These are phyloP conservation scores for Acleris emargana DNA, from an alignment of 2,888 invertebrate genomes.

Conservation along the genomic window DNA sequence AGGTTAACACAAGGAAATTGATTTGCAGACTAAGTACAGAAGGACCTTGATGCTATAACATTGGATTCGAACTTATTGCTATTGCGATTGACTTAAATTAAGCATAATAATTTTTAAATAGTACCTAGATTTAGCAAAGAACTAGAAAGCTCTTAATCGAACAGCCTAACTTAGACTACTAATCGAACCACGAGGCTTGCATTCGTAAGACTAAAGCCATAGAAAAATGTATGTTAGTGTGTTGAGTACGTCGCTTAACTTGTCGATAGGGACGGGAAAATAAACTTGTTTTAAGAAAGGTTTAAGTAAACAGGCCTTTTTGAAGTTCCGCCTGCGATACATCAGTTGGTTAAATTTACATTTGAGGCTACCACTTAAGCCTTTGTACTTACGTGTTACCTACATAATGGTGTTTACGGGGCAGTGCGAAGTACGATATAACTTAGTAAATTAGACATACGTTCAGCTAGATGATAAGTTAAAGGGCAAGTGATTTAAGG, in stretches of 20 bases:
- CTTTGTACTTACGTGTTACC: constrained; percentile 6
- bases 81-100: no score
- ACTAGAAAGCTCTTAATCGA: constrained; percentile 37
- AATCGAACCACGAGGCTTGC: constrained; percentile 56
- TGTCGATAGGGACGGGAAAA: constrained; percentile 30
- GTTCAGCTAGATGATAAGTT: no score
- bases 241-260: constrained; percentile 51
- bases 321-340: constrained; percentile 26
- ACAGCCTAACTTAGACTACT: constrained; percentile 47
- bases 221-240: constrained; percentile 77
- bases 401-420: not conserved
- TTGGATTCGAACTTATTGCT: no score
- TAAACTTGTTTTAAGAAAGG: constrained; percentile 36
- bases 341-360: constrained; percentile 30
- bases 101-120: not conserved
- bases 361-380: constrained; percentile 27
- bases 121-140: constrained; percentile 3
- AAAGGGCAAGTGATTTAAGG: no score
- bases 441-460: not conserved
- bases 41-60: no score
- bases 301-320: constrained; percentile 33
- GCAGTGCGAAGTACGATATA: not conserved
- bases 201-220: constrained; percentile 64
- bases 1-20: not conserved
- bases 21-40: no score